A percentile compares a stretch with the other conserved stretches of the same genome.
Evolutionary conservation across 2,888 invertebrate species (phyloP).

Genomic region (Spilosoma lubricipeda): DNA sequence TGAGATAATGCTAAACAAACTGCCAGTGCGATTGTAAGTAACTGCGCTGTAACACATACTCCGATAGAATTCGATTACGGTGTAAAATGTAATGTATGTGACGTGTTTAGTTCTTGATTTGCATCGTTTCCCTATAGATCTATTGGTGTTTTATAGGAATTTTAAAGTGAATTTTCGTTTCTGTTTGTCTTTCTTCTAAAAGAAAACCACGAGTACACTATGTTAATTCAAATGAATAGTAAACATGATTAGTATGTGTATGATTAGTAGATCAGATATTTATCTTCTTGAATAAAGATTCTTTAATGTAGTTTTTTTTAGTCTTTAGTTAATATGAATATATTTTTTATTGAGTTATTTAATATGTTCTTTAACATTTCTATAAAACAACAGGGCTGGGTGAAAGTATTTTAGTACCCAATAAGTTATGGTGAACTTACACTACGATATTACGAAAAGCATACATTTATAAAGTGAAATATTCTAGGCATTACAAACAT

Average conservation of each 20-base stretch:
- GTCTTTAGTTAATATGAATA: too few species aligned
- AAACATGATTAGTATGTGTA: too few species aligned
- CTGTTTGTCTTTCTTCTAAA: neutral
- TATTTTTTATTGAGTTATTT: too few species aligned
- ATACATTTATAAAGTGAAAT: neutral
- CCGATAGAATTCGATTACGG: constrained; percentile 45
- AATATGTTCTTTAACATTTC: too few species aligned
- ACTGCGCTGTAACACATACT: constrained; percentile 36
- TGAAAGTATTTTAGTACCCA: neutral
- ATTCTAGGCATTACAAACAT: neutral
- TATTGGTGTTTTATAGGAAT: neutral
- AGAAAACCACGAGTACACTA: neutral
- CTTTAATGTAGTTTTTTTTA: too few species aligned
- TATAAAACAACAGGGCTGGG: neutral
- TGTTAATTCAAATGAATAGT: too few species aligned
- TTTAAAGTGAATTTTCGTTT: neutral
- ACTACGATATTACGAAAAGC: neutral
- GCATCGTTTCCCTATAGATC: neutral
- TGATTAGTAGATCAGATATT: too few species aligned
- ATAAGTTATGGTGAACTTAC: neutral
- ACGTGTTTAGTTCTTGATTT: constrained; percentile 8
- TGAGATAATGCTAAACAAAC: constrained; percentile 48
- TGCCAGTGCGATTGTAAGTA: constrained; percentile 50
- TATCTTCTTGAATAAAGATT: too few species aligned
- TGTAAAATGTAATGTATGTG: constrained; percentile 31